A percentile compares a stretch with the other conserved stretches of the same genome.
phyloP scores from a whole-genome alignment of 2,113 vertebrate genomes.

The Lasiurus cinereus region DNA sequence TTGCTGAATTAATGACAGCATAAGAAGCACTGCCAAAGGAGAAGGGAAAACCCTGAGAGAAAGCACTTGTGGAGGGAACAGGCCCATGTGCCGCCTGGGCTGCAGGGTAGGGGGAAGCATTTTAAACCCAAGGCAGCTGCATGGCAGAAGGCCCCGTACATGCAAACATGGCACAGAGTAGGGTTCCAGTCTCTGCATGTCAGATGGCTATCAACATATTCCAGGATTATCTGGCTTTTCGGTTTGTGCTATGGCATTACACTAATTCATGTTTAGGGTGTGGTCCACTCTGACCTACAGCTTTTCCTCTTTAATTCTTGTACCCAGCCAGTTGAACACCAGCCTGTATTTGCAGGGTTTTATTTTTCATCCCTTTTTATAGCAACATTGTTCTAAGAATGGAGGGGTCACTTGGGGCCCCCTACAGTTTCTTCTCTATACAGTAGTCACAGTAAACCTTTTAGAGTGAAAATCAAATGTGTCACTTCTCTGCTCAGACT shows the following conservation, averaged over 20 bases:
- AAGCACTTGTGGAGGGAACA: not conserved
- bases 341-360: not conserved
- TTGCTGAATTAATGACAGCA: not conserved
- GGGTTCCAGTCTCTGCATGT: not conserved
- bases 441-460: not conserved
- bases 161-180: not conserved
- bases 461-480: not conserved
- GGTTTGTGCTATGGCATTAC: not conserved
- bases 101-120: not conserved
- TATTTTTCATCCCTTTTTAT: not conserved
- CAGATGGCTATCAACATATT: not conserved
- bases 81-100: not conserved
- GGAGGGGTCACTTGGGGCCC: not conserved
- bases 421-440: not conserved
- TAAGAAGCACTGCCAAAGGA: not conserved
- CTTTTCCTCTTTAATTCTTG: constrained; percentile 25
- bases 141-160: not conserved
- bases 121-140: too few species aligned
- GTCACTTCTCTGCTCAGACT: not conserved
- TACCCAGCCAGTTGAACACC: not conserved
- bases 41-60: not conserved
- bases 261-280: not conserved
- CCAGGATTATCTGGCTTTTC: not conserved
- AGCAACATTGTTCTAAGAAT: not conserved
- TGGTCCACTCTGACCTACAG: not conserved